phyloP scores from a whole-genome alignment of 1,140 invertebrate genomes.

The Tetramorium parvispinum region DNA sequence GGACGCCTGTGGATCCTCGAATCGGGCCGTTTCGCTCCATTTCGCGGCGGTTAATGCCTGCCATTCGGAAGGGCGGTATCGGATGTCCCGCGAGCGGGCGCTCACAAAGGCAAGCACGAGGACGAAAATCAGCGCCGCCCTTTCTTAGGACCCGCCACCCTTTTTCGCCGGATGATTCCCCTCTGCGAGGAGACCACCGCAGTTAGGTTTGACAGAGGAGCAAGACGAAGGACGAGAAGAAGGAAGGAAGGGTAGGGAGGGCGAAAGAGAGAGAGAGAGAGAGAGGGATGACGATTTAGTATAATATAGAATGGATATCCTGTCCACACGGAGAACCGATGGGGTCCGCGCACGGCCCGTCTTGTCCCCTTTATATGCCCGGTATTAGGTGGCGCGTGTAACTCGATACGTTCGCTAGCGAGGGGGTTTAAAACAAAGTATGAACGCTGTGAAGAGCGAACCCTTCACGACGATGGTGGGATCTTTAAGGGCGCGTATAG shows the following conservation, averaged over 20 bases:
- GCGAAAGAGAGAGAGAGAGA: constrained; percentile 4
- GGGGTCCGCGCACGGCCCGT: constrained; percentile 44
- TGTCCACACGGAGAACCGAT: constrained; percentile 73
- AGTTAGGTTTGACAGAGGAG: constrained; percentile 21
- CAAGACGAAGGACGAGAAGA: neutral
- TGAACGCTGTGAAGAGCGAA: constrained; percentile 53
- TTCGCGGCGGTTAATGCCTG: constrained; percentile 66
- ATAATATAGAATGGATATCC: constrained; percentile 81
- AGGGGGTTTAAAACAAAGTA: constrained; percentile 79
- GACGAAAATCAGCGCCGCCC: constrained; percentile 82
- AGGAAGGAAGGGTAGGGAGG: constrained; percentile 5
- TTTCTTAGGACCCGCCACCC: constrained; percentile 78
- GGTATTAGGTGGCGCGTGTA: constrained; percentile 75
- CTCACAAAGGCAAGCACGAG: constrained; percentile 75
- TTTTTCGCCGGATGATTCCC: constrained; percentile 69
- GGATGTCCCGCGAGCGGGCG: constrained; percentile 73
- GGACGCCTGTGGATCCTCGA: constrained; percentile 73
- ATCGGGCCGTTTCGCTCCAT: constrained; percentile 81
- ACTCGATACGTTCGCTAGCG: constrained; percentile 73
- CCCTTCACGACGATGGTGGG: constrained; percentile 32
- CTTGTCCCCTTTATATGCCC: constrained; percentile 66
- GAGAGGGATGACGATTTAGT: constrained; percentile 65
- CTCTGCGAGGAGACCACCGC: constrained; percentile 35
- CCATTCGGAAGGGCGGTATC: constrained; percentile 74
- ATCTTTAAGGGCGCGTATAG: constrained; percentile 51